phyloP scores from a whole-genome alignment of 2,797 vertebrate genomes.

The Sebastes minor region DNA sequence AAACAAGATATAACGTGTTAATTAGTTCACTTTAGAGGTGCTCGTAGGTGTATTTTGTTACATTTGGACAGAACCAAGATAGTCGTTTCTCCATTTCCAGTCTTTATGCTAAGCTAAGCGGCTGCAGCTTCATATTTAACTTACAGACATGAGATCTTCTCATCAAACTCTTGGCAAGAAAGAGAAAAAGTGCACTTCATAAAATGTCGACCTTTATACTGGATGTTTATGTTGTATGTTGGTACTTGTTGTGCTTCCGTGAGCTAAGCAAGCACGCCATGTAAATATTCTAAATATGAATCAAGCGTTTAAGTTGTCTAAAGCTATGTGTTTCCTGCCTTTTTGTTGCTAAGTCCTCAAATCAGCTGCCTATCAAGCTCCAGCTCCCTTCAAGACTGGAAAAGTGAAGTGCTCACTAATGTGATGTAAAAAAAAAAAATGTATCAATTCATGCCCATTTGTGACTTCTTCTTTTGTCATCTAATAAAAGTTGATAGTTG shows the following conservation, averaged over 20 bases:
- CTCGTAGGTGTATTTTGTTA: background rate
- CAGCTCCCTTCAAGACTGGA: background rate
- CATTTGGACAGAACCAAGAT: background rate
- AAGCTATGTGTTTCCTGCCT: background rate
- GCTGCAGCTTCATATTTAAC: background rate
- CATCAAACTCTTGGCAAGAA: accelerated
- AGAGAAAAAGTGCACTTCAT: background rate
- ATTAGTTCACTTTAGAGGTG: background rate
- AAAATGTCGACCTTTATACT: background rate
- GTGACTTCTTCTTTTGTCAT: background rate
- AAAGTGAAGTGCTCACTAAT: background rate
- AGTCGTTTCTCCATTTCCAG: background rate
- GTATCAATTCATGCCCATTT: background rate
- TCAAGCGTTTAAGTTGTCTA: background rate
- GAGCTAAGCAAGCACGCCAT: background rate
- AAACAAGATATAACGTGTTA: background rate
- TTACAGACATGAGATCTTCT: background rate
- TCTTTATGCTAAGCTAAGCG: background rate
- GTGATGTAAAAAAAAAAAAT: conserved; percentile 3
- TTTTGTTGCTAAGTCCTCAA: background rate
- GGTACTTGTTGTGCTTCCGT: background rate
- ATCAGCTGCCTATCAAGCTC: background rate
- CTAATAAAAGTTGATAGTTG: conserved; percentile 12
- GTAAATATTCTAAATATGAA: background rate
- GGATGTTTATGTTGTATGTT: background rate